Evolutionary conservation across 2,797 vertebrate species (phyloP).

Genomic region (Neosalanx taihuensis): DNA sequence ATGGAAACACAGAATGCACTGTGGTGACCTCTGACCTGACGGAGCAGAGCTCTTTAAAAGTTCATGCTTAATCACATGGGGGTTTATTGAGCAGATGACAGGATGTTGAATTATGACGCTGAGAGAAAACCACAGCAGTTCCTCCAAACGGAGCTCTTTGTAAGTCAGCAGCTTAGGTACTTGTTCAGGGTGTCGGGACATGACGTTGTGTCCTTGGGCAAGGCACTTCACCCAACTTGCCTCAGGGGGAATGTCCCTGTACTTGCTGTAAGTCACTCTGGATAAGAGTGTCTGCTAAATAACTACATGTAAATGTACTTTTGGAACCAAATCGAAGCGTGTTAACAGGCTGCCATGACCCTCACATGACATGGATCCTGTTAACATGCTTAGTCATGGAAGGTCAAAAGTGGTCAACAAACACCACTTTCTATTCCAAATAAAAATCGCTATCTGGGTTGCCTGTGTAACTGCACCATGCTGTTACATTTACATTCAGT

Average conservation of each 20-base stretch:
- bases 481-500: no score
- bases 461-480: no score
- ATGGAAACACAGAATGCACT: background rate
- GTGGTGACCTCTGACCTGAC: conserved; percentile 14
- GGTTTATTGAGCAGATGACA: conserved; percentile 48
- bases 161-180: background rate
- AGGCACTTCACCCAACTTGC: no score
- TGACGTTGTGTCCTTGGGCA: no score
- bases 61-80: conserved; percentile 44
- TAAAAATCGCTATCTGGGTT: no score
- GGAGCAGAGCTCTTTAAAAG: background rate
- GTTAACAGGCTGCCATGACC: background rate
- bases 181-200: no score
- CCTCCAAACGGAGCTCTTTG: background rate
- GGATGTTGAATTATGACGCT: conserved; percentile 36
- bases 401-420: background rate
- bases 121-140: conserved; percentile 29
- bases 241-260: no score
- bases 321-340: background rate
- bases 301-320: no score
- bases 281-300: no score
- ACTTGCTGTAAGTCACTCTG: no score
- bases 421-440: background rate
- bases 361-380: background rate
- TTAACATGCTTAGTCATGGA: background rate